Evolutionary conservation across 2,797 vertebrate genomes (phyloP), one percentile per base, ranked within the genome.

Genomic region (Psittacula derbiana): DNA sequence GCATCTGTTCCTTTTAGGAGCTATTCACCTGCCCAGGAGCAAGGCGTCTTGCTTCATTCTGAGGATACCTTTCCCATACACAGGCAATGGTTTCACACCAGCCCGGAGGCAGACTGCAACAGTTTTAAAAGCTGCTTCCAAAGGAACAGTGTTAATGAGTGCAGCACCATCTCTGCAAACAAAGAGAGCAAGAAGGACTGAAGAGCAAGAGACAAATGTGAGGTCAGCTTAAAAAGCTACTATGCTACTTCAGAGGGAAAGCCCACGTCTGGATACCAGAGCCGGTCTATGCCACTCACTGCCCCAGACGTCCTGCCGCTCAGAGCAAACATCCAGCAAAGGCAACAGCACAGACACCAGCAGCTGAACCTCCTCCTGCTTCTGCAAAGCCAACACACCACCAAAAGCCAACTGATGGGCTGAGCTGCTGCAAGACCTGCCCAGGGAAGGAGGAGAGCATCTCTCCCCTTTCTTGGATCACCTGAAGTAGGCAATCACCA

Each of bases 301-400:
- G 53, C 17, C 53, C 53, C 4, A 3, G 6, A 5, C 7, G 14
- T 21, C 52, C 66, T 25, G 33, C 38, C 7, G 23, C 53, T 57
- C 76, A n/a, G 13, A 8, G 20, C 27, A 46, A 11, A 30, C 47
- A 24, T 1, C 20, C 20, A 40, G 11, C 64, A 30, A 28, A 16
- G 1, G 15, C 0, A 7, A 20, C 43, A 70, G 55, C 30, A 19
- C 40, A 16, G 1, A 1, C 0, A 2, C 8, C 52, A 18, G 49
- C 44, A 33, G 15, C 67, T 20, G 40, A 60, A 10, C 30, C 17
- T 6, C 16, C 49, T 30, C 23, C 49, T 43, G 6, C 71, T 11
- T 40, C 64, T 41, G 40, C 30, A 64, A 3, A 41, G 66, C 30
- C 80, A 49, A 6, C 7, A 1, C 1, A 0, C 5, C 44, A 33